These are phyloP conservation scores for Unio pictorum DNA, from an alignment of 2,888 invertebrate genomes.

Conservation along the genomic window DNA sequence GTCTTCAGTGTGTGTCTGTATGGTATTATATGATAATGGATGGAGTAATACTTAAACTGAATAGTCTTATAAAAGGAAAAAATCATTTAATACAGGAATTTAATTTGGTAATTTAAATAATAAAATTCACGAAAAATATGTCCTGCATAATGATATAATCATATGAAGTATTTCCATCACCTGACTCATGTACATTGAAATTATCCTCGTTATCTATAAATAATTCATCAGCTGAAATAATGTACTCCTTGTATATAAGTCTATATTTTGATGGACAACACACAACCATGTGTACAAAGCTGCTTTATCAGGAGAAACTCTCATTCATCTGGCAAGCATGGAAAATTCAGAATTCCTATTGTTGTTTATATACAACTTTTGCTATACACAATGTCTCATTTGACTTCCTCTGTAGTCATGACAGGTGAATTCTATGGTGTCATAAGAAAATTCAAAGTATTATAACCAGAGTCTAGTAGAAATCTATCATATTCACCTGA, in stretches of 20 bases:
- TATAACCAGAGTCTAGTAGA: constrained; percentile 16
- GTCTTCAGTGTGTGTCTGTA: too few relatives aligned
- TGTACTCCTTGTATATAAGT: constrained; percentile 1
- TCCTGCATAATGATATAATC: too few relatives aligned
- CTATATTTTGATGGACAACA: constrained; percentile 18
- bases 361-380: constrained; percentile 18
- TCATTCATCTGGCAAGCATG: constrained; percentile 5
- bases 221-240: not conserved
- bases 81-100: too few relatives aligned
- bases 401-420: too few relatives aligned
- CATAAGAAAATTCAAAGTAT: constrained; percentile 10
- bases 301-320: constrained; percentile 5
- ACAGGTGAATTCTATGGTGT: constrained; percentile 9
- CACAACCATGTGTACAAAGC: constrained; percentile 3
- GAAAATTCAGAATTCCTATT: constrained; percentile 19
- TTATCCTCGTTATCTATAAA: too few relatives aligned
- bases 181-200: too few relatives aligned
- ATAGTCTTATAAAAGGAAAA: too few relatives aligned
- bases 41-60: too few relatives aligned
- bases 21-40: too few relatives aligned
- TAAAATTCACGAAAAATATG: too few relatives aligned
- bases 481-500: constrained; percentile 9
- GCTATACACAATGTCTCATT: constrained; percentile 12
- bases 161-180: too few relatives aligned
- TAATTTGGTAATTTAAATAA: too few relatives aligned